Evolutionary conservation across 2,113 vertebrate genomes (phyloP).

Genomic region (Pelmatolapia mariae): DNA sequence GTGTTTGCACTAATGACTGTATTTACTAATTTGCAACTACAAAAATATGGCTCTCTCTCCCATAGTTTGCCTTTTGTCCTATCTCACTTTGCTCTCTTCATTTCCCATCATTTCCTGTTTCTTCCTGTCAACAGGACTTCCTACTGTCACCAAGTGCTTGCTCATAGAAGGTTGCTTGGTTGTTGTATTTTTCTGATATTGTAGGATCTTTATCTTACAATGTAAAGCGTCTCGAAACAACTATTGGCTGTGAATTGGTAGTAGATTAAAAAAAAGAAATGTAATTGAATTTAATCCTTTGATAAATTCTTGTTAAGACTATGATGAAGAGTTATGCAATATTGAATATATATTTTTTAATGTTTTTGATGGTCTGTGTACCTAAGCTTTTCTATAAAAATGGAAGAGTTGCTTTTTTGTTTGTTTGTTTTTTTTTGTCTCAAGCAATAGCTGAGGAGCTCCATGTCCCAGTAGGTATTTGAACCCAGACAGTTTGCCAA

Average conservation of each 20-base stretch:
- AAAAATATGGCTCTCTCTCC: background rate
- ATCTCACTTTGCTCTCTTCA: background rate
- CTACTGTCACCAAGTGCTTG: background rate
- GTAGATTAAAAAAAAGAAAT: background rate
- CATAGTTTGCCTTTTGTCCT: background rate
- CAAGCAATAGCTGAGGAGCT: background rate
- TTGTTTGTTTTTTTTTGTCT: background rate
- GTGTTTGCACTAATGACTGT: background rate
- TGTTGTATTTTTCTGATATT: background rate
- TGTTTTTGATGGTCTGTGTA: background rate
- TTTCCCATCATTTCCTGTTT: background rate
- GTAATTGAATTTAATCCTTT: background rate
- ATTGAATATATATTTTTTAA: background rate
- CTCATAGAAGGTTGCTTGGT: background rate
- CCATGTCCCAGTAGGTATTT: background rate
- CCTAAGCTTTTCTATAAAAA: background rate
- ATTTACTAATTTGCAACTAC: background rate
- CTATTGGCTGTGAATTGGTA: background rate
- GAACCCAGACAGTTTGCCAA: constrained; percentile 7
- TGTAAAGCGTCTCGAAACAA: background rate
- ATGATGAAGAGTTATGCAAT: background rate
- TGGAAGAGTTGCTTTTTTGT: background rate
- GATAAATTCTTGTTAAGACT: background rate
- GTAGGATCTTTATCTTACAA: background rate
- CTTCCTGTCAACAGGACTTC: background rate